Evolutionary conservation across 2,113 vertebrate species (phyloP), one percentile per base, ranked within the genome.

Genomic region (Junco hyemalis): DNA sequence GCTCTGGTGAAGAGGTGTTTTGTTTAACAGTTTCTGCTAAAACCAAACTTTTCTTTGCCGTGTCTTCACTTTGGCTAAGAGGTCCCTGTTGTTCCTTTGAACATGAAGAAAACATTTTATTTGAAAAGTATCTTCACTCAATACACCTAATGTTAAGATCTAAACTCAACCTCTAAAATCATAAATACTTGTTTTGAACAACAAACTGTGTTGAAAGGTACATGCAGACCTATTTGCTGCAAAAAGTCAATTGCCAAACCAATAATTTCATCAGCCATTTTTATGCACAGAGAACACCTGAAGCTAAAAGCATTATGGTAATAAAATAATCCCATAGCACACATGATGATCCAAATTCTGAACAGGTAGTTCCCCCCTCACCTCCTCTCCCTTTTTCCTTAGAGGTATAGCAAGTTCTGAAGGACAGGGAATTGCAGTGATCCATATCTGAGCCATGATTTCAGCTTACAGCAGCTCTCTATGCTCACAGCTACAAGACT

Each of bases 1-100:
- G 93, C 76, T 97, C 97, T 57, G 60, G 50, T 92, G 96, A 91
- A 97, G 97, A 98, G 64, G 95, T 97, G 77, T 97, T 98, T 88
- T 96, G 96, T 91, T 97, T 96, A 93, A 97, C 57, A 51, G 96
- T 81, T 91, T 97, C 95, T 81, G 96, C 96, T 93, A 97, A 95
- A 35, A 78, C 53, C 80, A 96, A 76, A 88, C 98, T 96, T 93
- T 96, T 93, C 82, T 95, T 93, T 53, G 97, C 81, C 1, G 10
- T 53, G 24, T 88, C 88, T 86, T 96, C 81, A 23, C 95, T 95
- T 91, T 0, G 92, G 94, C 31, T 66, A 88, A 98, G 97, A 77
- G 93, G 87, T 68, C 71, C 86, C 93, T 97, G 90, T 51, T 98
- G 97, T 79, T 97, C 96, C 98, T 98, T 84, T 81, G 82, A 96